Conservation (phyloP, 2,113 vertebrate genomes). For the Syngnathoides biaculeatus region DNA sequence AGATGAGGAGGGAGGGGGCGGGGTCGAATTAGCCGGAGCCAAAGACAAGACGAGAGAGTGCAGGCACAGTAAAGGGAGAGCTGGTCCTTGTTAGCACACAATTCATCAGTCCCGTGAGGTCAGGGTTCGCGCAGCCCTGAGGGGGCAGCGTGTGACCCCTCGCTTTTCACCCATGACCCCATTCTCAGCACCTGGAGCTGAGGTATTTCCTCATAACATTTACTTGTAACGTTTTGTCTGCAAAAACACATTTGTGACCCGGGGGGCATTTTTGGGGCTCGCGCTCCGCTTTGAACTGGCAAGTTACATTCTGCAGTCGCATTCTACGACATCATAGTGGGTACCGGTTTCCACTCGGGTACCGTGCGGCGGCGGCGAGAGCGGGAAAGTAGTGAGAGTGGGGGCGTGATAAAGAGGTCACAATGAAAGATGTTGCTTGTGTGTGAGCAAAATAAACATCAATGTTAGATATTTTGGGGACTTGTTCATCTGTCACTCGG, state of each 20-base stretch:
- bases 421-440: conserved; percentile 60
- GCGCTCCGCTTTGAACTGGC: background rate
- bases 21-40: background rate
- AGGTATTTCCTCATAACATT: conserved; percentile 64
- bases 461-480: conserved; percentile 58
- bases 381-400: conserved; percentile 40
- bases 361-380: conserved; percentile 20
- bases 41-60: conserved; percentile 59
- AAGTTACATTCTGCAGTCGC: background rate
- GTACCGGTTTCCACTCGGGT: conserved; percentile 2
- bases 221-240: conserved; percentile 50
- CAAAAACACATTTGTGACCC: conserved; percentile 27
- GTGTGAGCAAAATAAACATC: conserved; percentile 55
- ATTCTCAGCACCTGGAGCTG: conserved; percentile 64
- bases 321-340: background rate
- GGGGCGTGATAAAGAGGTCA: conserved; percentile 64
- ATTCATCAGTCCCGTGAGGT: conserved; percentile 65
- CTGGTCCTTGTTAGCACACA: conserved; percentile 67
- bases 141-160: conserved; percentile 52
- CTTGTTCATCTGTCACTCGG: conserved; percentile 29
- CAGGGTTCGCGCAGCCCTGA: conserved; percentile 59
- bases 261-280: conserved; percentile 1
- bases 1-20: background rate
- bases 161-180: conserved; percentile 59
- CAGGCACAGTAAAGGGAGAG: conserved; percentile 53